Evolutionary conservation across 2,797 vertebrate species (phyloP).

Genomic region (Cirrhinus molitorella): DNA sequence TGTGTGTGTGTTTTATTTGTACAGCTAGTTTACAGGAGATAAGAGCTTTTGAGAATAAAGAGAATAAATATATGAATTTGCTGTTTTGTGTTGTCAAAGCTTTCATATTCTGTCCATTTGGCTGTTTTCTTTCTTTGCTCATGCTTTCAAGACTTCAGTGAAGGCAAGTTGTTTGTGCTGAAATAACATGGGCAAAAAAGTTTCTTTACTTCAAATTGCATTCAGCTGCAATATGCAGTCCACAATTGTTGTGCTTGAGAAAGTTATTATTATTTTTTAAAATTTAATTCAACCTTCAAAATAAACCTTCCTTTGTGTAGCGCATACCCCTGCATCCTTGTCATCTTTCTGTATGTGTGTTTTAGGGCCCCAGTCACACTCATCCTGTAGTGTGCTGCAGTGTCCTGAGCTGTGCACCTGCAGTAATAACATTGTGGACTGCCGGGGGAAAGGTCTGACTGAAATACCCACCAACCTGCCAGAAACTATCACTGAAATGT

Average conservation of each 20-base stretch:
- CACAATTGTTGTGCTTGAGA: background rate
- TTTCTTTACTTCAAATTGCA: constrained; percentile 19
- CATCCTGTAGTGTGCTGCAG: constrained; percentile 94
- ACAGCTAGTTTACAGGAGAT: constrained; percentile 22
- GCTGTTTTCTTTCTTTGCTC: constrained; percentile 68
- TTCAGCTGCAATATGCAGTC: background rate
- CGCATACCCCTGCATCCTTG: background rate
- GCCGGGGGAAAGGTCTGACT: constrained; percentile 92
- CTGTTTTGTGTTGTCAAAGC: constrained; percentile 45
- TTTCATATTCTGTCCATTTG: background rate
- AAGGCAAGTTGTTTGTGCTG: constrained; percentile 86
- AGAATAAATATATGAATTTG: constrained; percentile 20
- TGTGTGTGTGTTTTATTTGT: background rate
- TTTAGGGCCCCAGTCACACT: constrained; percentile 91
- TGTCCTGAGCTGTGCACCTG: constrained; percentile 95
- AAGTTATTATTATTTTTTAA: background rate
- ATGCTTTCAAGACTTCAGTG: constrained; percentile 88
- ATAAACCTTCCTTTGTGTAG: background rate
- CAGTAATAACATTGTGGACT: constrained; percentile 99
- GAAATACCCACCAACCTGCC: constrained; percentile 98
- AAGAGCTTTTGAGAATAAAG: constrained; percentile 53
- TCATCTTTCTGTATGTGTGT: constrained; percentile 9
- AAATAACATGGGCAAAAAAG: background rate
- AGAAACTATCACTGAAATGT: constrained; percentile 99
- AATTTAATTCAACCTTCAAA: background rate